Evolutionary conservation across 2,113 vertebrate species (phyloP).

Genomic region (Pongo pygmaeus): DNA sequence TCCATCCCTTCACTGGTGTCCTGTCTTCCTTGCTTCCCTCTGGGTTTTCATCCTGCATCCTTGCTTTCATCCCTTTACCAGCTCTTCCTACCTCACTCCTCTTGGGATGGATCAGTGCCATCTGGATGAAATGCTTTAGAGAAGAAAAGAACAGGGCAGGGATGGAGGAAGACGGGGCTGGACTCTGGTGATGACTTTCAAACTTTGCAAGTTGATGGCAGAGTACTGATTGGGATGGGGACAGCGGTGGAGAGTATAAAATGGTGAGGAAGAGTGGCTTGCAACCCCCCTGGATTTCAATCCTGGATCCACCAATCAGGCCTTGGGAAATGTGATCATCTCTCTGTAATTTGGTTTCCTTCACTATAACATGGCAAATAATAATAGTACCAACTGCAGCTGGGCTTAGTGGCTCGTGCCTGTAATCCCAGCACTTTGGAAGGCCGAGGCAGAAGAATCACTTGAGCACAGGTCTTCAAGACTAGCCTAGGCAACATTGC

Average conservation of each 20-base stretch:
- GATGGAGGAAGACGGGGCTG: accelerated
- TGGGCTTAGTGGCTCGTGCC: too few relatives aligned
- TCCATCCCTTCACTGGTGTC: background rate
- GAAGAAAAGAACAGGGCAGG: background rate
- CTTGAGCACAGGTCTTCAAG: too few relatives aligned
- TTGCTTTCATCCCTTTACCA: background rate
- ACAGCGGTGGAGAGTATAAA: too few relatives aligned
- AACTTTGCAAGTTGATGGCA: background rate
- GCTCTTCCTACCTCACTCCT: background rate
- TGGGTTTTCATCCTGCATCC: background rate
- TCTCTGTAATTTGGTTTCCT: background rate
- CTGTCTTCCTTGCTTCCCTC: background rate
- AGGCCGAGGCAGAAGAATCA: too few relatives aligned
- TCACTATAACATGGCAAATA: background rate
- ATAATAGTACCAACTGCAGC: background rate
- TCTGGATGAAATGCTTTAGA: background rate
- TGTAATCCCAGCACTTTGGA: too few relatives aligned
- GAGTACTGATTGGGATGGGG: background rate
- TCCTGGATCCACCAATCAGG: background rate
- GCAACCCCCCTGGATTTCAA: background rate
- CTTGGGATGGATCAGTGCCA: too few relatives aligned
- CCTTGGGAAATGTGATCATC: background rate
- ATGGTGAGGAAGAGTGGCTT: too few relatives aligned
- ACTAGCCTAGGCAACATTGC: too few relatives aligned
- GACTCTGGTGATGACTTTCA: background rate